Conservation (phyloP, 2,797 vertebrate genomes). For the Sebastes goodei region DNA sequence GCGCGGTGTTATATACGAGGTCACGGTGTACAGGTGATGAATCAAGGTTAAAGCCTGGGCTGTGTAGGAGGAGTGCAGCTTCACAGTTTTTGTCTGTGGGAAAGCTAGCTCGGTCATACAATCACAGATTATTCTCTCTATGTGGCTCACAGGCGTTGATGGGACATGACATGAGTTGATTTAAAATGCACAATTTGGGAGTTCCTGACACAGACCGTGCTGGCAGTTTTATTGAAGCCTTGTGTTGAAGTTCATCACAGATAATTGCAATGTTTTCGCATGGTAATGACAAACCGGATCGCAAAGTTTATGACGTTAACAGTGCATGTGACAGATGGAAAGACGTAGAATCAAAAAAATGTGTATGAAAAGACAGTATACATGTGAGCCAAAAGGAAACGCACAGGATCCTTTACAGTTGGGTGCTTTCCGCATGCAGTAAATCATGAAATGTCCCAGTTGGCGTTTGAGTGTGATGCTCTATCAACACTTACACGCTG, state of each 20-base stretch:
- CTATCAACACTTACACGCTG: not conserved
- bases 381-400: not conserved
- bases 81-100: constrained; percentile 22
- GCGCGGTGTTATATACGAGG: constrained; percentile 48
- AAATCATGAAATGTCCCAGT: constrained; percentile 18
- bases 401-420: not conserved
- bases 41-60: constrained; percentile 30
- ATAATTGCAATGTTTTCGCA: constrained; percentile 22
- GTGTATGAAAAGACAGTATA: not conserved
- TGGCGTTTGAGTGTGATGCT: not conserved
- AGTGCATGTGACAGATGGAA: not conserved
- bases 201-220: not conserved
- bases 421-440: constrained; percentile 36
- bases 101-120: constrained; percentile 19
- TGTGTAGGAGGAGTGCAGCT: constrained; percentile 37
- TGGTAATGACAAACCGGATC: constrained; percentile 27
- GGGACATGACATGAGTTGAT: not conserved
- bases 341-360: not conserved
- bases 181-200: not conserved
- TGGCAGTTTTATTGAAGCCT: constrained; percentile 12
- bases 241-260: constrained; percentile 7
- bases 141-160: constrained; percentile 13
- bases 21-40: constrained; percentile 48
- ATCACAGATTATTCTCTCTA: constrained; percentile 16
- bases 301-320: not conserved